These are phyloP conservation scores for Pteromalus puparum DNA, from an alignment of 1,140 invertebrate genomes.

Conservation along the genomic window DNA sequence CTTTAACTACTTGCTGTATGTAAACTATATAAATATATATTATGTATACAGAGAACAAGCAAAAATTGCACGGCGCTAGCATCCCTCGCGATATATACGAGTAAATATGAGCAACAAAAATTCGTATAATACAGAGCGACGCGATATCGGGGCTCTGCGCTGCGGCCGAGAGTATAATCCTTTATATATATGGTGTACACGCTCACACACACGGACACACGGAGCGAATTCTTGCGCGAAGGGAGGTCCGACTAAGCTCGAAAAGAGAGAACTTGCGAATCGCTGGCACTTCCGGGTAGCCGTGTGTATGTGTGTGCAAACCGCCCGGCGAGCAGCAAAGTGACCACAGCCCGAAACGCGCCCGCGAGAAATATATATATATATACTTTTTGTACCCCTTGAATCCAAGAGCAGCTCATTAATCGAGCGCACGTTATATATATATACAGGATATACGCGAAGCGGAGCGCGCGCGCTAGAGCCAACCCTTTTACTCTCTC, in stretches of 20 bases:
- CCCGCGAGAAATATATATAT: slow-evolving; percentile 17
- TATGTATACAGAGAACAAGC: slow-evolving; percentile 52
- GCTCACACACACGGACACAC: not conserved
- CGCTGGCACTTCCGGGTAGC: slow-evolving; percentile 4
- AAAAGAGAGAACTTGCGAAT: not conserved
- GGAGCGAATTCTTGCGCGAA: not conserved
- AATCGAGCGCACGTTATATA: not conserved
- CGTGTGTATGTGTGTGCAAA: not conserved
- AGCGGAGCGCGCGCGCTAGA: not conserved
- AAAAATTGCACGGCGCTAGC: slow-evolving; percentile 53
- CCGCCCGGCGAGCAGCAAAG: not conserved
- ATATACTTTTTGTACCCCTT: slow-evolving; percentile 33
- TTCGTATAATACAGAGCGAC: not conserved
- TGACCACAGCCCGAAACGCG: not conserved
- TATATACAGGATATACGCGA: not conserved
- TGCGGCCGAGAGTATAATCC: not conserved
- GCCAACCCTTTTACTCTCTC: slow-evolving; percentile 31
- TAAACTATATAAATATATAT: slow-evolving; percentile 68
- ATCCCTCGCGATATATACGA: not conserved
- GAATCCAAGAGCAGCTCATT: slow-evolving; percentile 31
- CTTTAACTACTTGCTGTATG: slow-evolving; percentile 73
- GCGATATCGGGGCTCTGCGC: slow-evolving; percentile 1
- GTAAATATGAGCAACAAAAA: not conserved
- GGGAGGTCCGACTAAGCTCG: not conserved
- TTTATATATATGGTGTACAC: too few species aligned